Evolutionary conservation across 1,140 invertebrate genomes (phyloP).

Genomic region (Trichoplusia ni): DNA sequence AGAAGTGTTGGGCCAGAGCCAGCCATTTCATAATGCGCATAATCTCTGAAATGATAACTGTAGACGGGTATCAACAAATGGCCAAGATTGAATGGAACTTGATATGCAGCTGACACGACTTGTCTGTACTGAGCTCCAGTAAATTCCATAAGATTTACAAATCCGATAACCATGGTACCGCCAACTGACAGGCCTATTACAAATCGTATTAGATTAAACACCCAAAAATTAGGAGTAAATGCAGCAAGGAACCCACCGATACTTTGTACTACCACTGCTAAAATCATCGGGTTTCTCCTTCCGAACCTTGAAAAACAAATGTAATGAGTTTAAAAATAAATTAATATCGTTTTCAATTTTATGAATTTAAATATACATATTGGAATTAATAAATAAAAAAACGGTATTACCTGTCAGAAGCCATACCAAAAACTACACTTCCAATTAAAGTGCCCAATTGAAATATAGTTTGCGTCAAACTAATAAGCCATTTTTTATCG

Average conservation of each 20-base stretch:
- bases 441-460: slow-evolving; percentile 74
- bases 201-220: slow-evolving; percentile 84
- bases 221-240: slow-evolving; percentile 83
- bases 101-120: slow-evolving; percentile 83
- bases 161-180: slow-evolving; percentile 85
- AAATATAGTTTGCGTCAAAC: slow-evolving; percentile 84
- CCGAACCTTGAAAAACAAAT: slow-evolving; percentile 81
- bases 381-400: neutral
- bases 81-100: slow-evolving; percentile 83
- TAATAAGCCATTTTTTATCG: slow-evolving; percentile 82
- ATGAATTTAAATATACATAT: neutral
- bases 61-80: slow-evolving; percentile 80
- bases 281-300: slow-evolving; percentile 82
- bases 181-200: slow-evolving; percentile 83
- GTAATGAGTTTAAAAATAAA: neutral
- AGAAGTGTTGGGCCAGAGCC: slow-evolving; percentile 81
- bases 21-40: slow-evolving; percentile 80
- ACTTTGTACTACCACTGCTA: slow-evolving; percentile 83
- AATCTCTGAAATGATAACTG: slow-evolving; percentile 82
- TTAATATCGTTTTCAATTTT: neutral
- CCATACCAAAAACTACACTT: slow-evolving; percentile 75
- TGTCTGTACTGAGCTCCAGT: slow-evolving; percentile 83
- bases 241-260: slow-evolving; percentile 82
- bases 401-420: slow-evolving; percentile 70
- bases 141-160: slow-evolving; percentile 82